phyloP scores from a whole-genome alignment of 2,888 invertebrate genomes.

The Lasioglossum oenotherae region DNA sequence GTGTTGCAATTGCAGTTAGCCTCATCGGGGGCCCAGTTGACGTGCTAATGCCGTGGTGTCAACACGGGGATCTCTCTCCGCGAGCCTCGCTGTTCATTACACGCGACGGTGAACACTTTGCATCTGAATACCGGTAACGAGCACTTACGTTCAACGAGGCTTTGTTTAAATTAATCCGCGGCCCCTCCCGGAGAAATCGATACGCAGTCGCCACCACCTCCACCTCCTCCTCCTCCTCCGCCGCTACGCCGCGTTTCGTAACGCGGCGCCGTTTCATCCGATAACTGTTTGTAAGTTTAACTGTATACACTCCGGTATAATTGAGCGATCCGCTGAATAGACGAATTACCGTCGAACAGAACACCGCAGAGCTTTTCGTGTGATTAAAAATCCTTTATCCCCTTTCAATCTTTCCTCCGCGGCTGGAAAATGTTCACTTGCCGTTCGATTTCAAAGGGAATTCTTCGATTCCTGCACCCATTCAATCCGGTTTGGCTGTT shows the following conservation, averaged over 20 bases:
- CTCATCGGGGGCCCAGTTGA: slow-evolving; percentile 41
- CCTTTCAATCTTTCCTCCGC: not conserved
- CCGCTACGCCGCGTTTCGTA: not conserved
- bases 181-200: not conserved
- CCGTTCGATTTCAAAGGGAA: not conserved
- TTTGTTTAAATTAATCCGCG: slow-evolving; percentile 25
- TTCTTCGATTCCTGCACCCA: not conserved
- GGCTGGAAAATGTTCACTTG: not conserved
- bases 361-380: not conserved
- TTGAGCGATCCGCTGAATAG: not conserved
- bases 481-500: not conserved
- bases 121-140: slow-evolving; percentile 37
- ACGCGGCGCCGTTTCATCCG: not conserved
- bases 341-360: not conserved
- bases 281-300: not conserved
- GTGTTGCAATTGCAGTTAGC: slow-evolving; percentile 49
- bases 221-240: not conserved
- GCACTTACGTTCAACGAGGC: slow-evolving; percentile 25
- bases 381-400: slow-evolving; percentile 1
- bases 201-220: not conserved
- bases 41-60: slow-evolving; percentile 47
- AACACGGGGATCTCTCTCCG: slow-evolving; percentile 17
- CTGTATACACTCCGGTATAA: not conserved
- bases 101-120: slow-evolving; percentile 27
- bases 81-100: slow-evolving; percentile 3